These are phyloP conservation scores for Aplysia californica DNA, from an alignment of 1,140 invertebrate species.

Conservation along the genomic window DNA sequence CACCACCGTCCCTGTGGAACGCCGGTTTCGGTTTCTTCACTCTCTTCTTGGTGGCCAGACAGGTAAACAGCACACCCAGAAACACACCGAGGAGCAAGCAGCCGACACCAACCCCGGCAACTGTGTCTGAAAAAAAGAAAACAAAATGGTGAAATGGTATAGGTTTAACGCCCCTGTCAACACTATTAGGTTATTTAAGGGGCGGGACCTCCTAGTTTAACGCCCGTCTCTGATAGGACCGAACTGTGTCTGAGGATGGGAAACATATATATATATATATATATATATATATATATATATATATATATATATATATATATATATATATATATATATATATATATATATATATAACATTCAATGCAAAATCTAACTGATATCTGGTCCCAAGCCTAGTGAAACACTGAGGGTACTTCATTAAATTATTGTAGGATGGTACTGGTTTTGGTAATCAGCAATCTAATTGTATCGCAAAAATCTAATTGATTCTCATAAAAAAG, in stretches of 20 bases:
- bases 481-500: not conserved
- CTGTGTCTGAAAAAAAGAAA: constrained; percentile 33
- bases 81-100: constrained; percentile 44
- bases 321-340: not conserved
- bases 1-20: constrained; percentile 42
- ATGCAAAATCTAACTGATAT: too few relatives aligned
- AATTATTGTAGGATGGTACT: too few relatives aligned
- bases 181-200: too few relatives aligned
- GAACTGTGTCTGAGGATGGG: not conserved
- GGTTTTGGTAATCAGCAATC: too few relatives aligned
- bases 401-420: too few relatives aligned
- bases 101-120: constrained; percentile 42
- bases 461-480: not conserved
- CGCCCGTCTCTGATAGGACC: not conserved
- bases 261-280: not conserved
- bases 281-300: not conserved
- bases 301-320: not conserved
- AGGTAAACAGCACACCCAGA: constrained; percentile 39
- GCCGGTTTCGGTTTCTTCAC: constrained; percentile 30
- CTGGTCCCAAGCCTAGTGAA: too few relatives aligned
- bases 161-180: too few relatives aligned
- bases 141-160: too few relatives aligned
- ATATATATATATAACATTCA: too few relatives aligned
- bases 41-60: constrained; percentile 30
- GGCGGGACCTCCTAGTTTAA: too few relatives aligned